Conservation (phyloP, 2,797 vertebrate species). For the Periparus ater region DNA sequence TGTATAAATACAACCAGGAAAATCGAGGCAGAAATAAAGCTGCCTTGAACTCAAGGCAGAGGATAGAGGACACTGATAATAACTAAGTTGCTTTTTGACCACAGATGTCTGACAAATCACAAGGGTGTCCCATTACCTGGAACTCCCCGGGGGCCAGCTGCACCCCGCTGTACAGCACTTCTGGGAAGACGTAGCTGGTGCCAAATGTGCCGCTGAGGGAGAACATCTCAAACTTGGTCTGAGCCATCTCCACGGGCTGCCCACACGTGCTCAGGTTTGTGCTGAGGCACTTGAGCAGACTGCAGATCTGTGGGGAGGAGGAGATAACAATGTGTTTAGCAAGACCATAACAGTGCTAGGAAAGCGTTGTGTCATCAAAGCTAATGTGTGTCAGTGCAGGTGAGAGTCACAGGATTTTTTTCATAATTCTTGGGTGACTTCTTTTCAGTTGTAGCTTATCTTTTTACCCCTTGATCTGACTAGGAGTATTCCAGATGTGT, state of each 20-base stretch:
- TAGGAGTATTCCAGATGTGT: background rate
- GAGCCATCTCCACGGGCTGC: conserved; percentile 16
- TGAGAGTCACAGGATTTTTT: background rate
- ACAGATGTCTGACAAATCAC: background rate
- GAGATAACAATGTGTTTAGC: background rate
- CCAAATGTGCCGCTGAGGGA: conserved; percentile 75
- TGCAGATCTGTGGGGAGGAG: conserved; percentile 65
- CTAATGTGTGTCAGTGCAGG: background rate
- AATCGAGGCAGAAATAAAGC: background rate
- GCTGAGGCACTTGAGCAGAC: conserved; percentile 69
- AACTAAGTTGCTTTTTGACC: background rate
- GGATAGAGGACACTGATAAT: background rate
- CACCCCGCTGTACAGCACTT: conserved; percentile 73
- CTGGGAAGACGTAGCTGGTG: conserved; percentile 74
- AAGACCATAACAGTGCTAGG: background rate
- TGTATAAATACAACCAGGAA: background rate
- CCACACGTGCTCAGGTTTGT: conserved; percentile 58
- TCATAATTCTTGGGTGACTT: background rate
- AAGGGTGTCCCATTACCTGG: conserved; percentile 47
- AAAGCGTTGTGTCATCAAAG: background rate
- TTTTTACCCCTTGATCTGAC: background rate
- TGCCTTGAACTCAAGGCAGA: background rate
- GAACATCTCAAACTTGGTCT: conserved; percentile 72
- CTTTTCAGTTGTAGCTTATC: background rate
- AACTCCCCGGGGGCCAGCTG: conserved; percentile 72